phyloP scores from a whole-genome alignment of 2,113 vertebrate species.

The Gopherus flavomarginatus region DNA sequence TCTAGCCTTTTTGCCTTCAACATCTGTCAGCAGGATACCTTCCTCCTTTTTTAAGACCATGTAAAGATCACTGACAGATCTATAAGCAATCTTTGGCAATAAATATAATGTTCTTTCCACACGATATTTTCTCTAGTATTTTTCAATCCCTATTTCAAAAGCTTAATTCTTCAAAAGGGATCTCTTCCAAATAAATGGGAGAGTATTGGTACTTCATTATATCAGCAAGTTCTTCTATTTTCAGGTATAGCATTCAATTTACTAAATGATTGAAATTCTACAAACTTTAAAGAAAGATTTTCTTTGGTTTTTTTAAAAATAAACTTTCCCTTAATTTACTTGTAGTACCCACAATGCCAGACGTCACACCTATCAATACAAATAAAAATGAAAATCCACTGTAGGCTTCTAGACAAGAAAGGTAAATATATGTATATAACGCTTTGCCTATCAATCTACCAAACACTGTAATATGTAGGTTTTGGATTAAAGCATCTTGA shows the following conservation, averaged over 20 bases:
- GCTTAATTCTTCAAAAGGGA: background rate
- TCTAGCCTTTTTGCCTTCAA: constrained; percentile 45
- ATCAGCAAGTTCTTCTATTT: background rate
- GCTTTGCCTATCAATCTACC: background rate
- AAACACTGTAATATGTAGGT: background rate
- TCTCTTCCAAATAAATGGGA: background rate
- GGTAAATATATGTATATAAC: background rate
- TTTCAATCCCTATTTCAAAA: background rate
- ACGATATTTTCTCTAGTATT: background rate
- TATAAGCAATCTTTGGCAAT: background rate
- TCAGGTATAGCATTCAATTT: background rate
- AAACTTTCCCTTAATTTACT: background rate
- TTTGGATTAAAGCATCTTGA: too few species aligned
- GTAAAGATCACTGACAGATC: constrained; percentile 35
- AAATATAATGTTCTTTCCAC: constrained; percentile 10
- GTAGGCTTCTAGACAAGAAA: background rate
- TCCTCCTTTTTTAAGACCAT: constrained; percentile 13
- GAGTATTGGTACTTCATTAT: background rate
- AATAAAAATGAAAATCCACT: background rate
- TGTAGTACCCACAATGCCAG: background rate
- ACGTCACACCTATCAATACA: accelerated
- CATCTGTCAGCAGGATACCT: constrained; percentile 58
- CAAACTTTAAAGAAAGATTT: background rate
- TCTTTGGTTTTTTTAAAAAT: background rate
- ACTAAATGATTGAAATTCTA: background rate